Percentiles rank a stretch among this genome's conserved stretches.
Conservation (phyloP, 2,888 invertebrate genomes). For the Ctena decussata region DNA sequence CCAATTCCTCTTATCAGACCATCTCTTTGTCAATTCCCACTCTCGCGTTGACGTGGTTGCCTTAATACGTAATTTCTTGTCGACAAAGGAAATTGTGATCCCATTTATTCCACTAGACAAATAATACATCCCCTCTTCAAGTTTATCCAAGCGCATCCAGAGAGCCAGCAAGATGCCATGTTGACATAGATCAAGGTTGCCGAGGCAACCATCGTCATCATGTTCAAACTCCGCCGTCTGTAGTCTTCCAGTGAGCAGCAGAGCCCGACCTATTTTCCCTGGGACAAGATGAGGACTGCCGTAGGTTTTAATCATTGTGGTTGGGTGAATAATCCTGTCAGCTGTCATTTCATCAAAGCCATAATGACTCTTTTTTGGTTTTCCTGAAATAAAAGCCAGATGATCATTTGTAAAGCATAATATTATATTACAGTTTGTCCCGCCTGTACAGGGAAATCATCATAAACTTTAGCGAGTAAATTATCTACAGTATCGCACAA, state of each 20-base stretch:
- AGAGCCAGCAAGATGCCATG: conserved; percentile 77
- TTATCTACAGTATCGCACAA: too few species aligned
- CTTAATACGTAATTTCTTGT: conserved; percentile 63
- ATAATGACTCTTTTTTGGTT: conserved; percentile 77
- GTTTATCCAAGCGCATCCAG: conserved; percentile 77
- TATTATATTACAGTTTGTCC: too few species aligned
- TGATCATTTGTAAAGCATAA: too few species aligned
- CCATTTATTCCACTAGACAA: conserved; percentile 82
- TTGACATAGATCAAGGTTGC: conserved; percentile 79
- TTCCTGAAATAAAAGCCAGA: conserved; percentile 74
- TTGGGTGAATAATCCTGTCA: conserved; percentile 67
- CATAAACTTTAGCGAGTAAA: too few species aligned
- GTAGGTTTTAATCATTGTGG: conserved; percentile 64
- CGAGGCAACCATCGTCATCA: conserved; percentile 72
- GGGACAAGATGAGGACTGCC: conserved; percentile 70
- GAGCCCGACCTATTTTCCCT: conserved; percentile 77
- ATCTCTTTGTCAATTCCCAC: conserved; percentile 72
- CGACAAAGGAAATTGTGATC: conserved; percentile 73
- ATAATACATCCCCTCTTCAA: conserved; percentile 72
- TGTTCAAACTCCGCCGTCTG: conserved; percentile 78
- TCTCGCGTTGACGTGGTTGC: conserved; percentile 72
- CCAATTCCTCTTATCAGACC: conserved; percentile 74
- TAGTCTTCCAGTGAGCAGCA: conserved; percentile 70
- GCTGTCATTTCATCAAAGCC: conserved; percentile 76
- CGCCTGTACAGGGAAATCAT: too few species aligned